Evolutionary conservation across 2,888 invertebrate genomes (phyloP).

Genomic region (Neuroscelio doddi): DNA sequence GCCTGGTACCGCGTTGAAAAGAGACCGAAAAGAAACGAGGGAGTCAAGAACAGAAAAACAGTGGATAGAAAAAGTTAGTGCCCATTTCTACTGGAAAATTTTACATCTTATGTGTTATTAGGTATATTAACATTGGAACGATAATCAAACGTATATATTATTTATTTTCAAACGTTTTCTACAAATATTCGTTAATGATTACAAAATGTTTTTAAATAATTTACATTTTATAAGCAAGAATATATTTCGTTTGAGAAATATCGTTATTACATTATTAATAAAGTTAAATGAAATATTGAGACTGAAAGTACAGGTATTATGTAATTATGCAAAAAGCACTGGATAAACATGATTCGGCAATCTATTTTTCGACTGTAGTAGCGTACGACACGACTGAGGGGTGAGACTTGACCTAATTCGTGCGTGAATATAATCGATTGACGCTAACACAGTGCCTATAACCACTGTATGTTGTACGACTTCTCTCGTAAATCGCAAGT

Average conservation of each 20-base stretch:
- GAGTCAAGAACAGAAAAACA: constrained; percentile 16
- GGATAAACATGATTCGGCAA: not conserved
- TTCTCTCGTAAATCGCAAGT: constrained; percentile 39
- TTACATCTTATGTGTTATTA: no score
- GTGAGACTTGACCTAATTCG: constrained; percentile 48
- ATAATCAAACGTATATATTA: no score
- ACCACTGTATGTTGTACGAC: constrained; percentile 30
- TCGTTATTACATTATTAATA: no score
- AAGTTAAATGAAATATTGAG: no score
- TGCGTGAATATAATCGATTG: constrained; percentile 48
- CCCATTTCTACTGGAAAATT: no score
- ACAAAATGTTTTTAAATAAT: no score
- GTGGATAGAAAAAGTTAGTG: not conserved
- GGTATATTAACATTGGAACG: no score
- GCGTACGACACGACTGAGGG: constrained; percentile 33
- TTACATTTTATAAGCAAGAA: no score
- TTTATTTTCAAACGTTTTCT: no score
- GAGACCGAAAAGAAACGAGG: constrained; percentile 41
- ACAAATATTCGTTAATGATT: no score
- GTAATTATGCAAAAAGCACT: not conserved
- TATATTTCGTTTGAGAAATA: no score
- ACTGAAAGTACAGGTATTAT: not conserved
- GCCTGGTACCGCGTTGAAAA: constrained; percentile 52
- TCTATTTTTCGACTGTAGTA: constrained; percentile 50
- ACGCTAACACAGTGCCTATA: constrained; percentile 31